Percentiles rank a stretch among this genome's conserved stretches.
These are phyloP conservation scores for Cyclophora albipunctata DNA, from an alignment of 2,888 invertebrate genomes.

Conservation along the genomic window DNA sequence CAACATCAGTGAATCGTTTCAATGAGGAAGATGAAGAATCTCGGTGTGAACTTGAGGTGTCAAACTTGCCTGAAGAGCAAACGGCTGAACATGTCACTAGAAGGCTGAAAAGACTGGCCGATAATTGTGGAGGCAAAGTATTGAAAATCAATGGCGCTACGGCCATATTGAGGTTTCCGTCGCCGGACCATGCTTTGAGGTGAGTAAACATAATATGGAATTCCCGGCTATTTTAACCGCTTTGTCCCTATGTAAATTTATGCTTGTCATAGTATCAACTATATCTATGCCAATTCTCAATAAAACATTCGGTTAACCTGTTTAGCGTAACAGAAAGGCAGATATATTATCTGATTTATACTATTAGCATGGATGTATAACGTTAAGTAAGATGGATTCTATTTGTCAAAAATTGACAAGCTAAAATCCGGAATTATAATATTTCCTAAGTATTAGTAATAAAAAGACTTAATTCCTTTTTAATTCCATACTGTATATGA, in stretches of 20 bases:
- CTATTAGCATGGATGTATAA: too few relatives aligned
- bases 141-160: slow-evolving; percentile 76
- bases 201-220: slow-evolving; percentile 33
- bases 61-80: slow-evolving; percentile 79
- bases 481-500: too few relatives aligned
- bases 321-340: too few relatives aligned
- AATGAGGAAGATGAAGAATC: slow-evolving; percentile 51
- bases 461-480: too few relatives aligned
- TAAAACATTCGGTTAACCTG: too few relatives aligned
- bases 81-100: slow-evolving; percentile 74
- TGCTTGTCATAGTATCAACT: too few relatives aligned
- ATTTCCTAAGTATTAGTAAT: too few relatives aligned
- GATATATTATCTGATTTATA: too few relatives aligned
- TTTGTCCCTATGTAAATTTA: neutral
- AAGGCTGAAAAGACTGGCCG: slow-evolving; percentile 80
- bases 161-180: slow-evolving; percentile 82
- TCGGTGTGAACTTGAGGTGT: slow-evolving; percentile 78
- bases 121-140: slow-evolving; percentile 88
- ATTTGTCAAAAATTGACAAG: too few relatives aligned
- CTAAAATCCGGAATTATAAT: too few relatives aligned
- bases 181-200: slow-evolving; percentile 82
- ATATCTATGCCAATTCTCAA: too few relatives aligned
- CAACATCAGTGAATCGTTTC: slow-evolving; percentile 27
- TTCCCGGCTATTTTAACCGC: neutral
- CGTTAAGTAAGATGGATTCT: too few relatives aligned